phyloP scores from a whole-genome alignment of 1,140 invertebrate species.

The Luehdorfia chinensis region DNA sequence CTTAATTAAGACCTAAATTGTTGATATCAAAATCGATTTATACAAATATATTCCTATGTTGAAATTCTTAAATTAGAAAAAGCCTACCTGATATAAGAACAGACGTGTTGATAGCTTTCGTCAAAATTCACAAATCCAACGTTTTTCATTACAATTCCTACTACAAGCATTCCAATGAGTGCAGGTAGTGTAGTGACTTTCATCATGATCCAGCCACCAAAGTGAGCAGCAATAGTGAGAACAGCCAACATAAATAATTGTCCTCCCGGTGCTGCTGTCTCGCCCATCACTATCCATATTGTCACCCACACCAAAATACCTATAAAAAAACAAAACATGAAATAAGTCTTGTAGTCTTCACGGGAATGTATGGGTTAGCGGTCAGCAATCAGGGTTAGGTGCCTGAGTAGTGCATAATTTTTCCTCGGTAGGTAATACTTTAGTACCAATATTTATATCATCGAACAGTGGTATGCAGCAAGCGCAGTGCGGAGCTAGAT shows the following conservation, averaged over 20 bases:
- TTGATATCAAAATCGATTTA: no score
- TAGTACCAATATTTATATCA: no score
- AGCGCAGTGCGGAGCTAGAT: no score
- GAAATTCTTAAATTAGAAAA: neutral
- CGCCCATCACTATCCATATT: slow-evolving; percentile 84
- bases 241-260: slow-evolving; percentile 88
- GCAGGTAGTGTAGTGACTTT: slow-evolving; percentile 89
- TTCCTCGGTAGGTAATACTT: no score
- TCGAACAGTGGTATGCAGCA: no score
- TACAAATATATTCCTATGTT: no score
- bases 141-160: slow-evolving; percentile 89
- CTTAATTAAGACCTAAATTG: no score
- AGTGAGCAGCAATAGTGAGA: slow-evolving; percentile 85
- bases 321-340: slow-evolving; percentile 22
- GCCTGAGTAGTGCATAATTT: no score
- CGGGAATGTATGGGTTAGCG: no score
- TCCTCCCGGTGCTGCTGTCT: slow-evolving; percentile 86
- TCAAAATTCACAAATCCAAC: slow-evolving; percentile 85
- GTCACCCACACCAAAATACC: slow-evolving; percentile 87
- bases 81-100: slow-evolving; percentile 82
- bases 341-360: no score
- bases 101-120: slow-evolving; percentile 79
- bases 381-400: no score
- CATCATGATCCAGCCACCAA: slow-evolving; percentile 87
- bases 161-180: slow-evolving; percentile 91